These are phyloP conservation scores for Meloidogyne hapla DNA, from an alignment of 1,140 invertebrate genomes.

Conservation along the genomic window DNA sequence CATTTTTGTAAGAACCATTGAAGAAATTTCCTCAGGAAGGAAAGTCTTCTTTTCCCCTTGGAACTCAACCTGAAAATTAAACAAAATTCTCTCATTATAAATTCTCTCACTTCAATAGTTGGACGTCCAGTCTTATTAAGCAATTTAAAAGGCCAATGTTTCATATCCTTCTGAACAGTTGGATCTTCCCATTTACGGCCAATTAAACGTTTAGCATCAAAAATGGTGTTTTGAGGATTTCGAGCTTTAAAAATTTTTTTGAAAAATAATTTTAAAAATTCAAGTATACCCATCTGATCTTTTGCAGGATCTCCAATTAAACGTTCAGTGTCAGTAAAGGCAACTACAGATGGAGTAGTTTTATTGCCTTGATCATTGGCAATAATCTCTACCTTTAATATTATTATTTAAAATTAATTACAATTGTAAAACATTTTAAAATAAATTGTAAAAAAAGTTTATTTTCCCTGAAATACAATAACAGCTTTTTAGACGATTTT, in stretches of 20 bases:
- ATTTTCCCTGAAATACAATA: too few species aligned
- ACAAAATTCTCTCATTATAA: neutral
- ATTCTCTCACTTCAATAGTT: neutral
- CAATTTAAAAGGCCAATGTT: constrained; percentile 70
- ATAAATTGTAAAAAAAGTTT: too few species aligned
- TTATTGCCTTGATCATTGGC: constrained; percentile 69
- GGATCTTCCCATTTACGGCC: constrained; percentile 85
- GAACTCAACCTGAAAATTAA: constrained; percentile 63
- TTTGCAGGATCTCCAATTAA: constrained; percentile 77
- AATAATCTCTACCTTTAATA: neutral
- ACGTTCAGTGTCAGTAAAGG: constrained; percentile 81
- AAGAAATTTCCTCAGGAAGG: constrained; percentile 69
- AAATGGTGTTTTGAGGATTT: constrained; percentile 34
- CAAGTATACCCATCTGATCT: constrained; percentile 64
- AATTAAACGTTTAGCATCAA: constrained; percentile 77
- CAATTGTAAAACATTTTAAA: neutral
- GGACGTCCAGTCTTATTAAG: neutral
- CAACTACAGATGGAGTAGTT: constrained; percentile 82
- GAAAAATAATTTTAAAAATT: neutral
- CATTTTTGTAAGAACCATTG: constrained; percentile 65
- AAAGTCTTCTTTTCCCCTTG: constrained; percentile 70
- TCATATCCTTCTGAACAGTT: constrained; percentile 72
- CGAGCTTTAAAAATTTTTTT: constrained; percentile 12
- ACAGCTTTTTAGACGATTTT: too few species aligned
- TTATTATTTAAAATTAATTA: neutral